Base-by-base conservation (phyloP, 2,888 invertebrate species). In the Orthonevra nobilis region DNA sequence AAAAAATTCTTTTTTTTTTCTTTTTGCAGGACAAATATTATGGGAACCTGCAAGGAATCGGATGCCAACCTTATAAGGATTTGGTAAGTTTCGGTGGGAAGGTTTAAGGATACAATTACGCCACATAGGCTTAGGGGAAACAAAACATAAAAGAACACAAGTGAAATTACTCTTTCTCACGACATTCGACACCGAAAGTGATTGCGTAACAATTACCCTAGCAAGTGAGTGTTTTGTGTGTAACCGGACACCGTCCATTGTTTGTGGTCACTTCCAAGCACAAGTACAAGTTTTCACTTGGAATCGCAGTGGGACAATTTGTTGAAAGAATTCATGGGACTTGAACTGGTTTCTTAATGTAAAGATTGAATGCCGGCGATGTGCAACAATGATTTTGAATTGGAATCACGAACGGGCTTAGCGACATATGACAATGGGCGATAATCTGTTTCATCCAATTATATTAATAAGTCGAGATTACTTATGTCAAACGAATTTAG, bases 1-100 rank as follows among this genome's bases (percentile, higher is more conserved):
- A n/a, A n/a, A n/a, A n/a, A n/a, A n/a, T n/a, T n/a, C n/a, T n/a
- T 40, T 23, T 50, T 12, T 50, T 50, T 15, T 56, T 26, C 23
- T 63, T 7, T 54, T 70, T 72, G 4, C 73, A 79, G 79, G 68
- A 73, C 14, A 52, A 54, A 19, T 60, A 60, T 15, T 73, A 66
- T 54, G 73, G 48, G 42, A 61, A 52, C 10, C 10, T 79, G 17
- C 38, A 61, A 48, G 40, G 28, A 9, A 19, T 73, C 26, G 79
- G 79, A 26, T 79, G 79, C 30, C 15, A 30, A 36, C 66, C 46
- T 42, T 73, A 79, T 28, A 68, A 66, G 44, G 66, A 79, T 28
- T 36, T 79, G 79, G 79, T 79, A 50, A 73, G 79, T 66, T 23
- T 40, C 14, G 14, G 30, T 54, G 2, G 17, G 2, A 7, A 12